Conservation (phyloP, 2,113 vertebrate species). For the Lagopus muta region DNA sequence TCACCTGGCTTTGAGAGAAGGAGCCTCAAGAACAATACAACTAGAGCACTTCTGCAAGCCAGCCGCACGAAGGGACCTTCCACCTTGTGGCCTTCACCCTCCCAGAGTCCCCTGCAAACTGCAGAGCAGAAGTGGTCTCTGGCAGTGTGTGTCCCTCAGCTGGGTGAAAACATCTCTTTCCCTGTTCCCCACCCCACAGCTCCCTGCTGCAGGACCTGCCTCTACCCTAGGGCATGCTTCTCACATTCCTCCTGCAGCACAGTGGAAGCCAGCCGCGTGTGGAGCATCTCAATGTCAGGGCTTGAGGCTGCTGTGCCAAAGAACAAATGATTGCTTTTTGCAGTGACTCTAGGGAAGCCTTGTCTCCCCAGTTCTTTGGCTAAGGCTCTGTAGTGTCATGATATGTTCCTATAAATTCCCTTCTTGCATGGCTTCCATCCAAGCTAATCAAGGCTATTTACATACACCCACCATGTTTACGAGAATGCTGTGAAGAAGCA, state of each 20-base stretch:
- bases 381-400: neutral
- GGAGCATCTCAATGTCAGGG: conserved; percentile 3
- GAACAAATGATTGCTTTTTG: neutral
- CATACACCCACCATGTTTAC: conserved; percentile 59
- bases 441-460: conserved; percentile 23
- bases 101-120: neutral
- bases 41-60: neutral
- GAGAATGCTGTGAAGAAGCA: conserved; percentile 50
- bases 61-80: neutral
- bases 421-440: conserved; percentile 32
- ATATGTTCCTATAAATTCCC: neutral
- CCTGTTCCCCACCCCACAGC: neutral
- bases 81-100: neutral
- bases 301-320: conserved; percentile 8
- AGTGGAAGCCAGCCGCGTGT: neutral
- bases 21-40: neutral
- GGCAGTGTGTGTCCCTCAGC: neutral
- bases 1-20: neutral
- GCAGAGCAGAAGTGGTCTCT: neutral
- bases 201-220: conserved; percentile 10
- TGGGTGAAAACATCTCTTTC: neutral
- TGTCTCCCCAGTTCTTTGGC: neutral
- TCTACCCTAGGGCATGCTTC: neutral
- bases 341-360: neutral
- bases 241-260: neutral